Evolutionary conservation across 2,113 vertebrate genomes (phyloP), one percentile per base, ranked within the genome.

Genomic region (Dendropsophus ebraccatus): DNA sequence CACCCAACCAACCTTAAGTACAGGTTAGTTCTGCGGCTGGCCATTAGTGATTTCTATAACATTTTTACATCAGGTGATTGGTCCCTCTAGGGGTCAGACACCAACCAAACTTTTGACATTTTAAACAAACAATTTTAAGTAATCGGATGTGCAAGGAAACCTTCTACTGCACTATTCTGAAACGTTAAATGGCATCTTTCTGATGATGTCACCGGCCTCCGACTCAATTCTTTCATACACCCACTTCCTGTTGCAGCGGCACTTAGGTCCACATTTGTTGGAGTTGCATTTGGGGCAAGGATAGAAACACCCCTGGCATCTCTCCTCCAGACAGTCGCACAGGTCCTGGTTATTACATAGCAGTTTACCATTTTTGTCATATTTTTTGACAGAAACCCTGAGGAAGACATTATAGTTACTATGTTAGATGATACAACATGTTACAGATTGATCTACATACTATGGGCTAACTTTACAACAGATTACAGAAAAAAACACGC

Each of bases 221-320:
- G 89, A 91, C 82, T 93, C 88, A 2, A 94, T 90, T 25, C 77
- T 69, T 0, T 94, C 91, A 3, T 96, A 96, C 14, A 92, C 90
- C 95, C 95, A 96, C 77, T 89, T 91, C 1, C 95, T 90, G 87
- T 90, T 92, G 87, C 94, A 94, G 56, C 93, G 92, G 82, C 95
- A 95, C 85, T 91, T 88, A 0, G 91, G 88, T 21, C 95, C 94
- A 13, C 94, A 94, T 82, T 95, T 94, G 41, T 84, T 95, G 62
- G 94, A 96, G 86, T 90, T 93, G 78, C 94, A 94, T 82, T 92
- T 94, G 73, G 93, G 91, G 11, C 95, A 95, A 12, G 94, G 91
- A 84, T 94, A 95, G 91, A 95, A 96, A 86, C 95, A 96, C 74
- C 95, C 94, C 58, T 91, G 81, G 78, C 95, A 95, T 78, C 90